A percentile compares a stretch with the other conserved stretches of the same genome.
Conservation (phyloP, 2,113 vertebrate species). For the Embiotoca jacksoni region DNA sequence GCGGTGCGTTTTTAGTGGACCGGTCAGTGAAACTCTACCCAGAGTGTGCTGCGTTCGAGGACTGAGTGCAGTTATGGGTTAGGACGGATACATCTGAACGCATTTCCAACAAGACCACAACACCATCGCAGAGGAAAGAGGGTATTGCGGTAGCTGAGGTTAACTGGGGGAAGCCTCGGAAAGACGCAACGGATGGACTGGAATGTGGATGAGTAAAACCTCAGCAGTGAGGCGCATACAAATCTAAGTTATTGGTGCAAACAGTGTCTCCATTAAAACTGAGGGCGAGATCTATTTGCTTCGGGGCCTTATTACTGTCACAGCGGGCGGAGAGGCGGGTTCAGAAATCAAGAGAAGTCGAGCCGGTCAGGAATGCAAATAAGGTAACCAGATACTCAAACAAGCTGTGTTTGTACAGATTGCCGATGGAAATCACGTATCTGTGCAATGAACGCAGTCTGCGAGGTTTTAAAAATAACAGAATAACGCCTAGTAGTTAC, state of each 20-base stretch:
- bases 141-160: slow-evolving; percentile 25
- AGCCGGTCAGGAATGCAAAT: slow-evolving; percentile 26
- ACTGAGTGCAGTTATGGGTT: slow-evolving; percentile 72
- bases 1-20: slow-evolving; percentile 59
- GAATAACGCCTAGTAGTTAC: neutral
- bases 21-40: slow-evolving; percentile 54
- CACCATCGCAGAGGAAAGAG: slow-evolving; percentile 36
- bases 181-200: slow-evolving; percentile 2
- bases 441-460: no score
- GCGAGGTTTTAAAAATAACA: neutral
- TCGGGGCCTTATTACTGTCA: neutral
- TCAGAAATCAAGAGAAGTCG: neutral
- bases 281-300: neutral
- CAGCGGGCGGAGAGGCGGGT: neutral
- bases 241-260: neutral
- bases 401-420: neutral
- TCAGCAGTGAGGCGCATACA: neutral
- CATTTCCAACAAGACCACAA: slow-evolving; percentile 62
- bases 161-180: slow-evolving; percentile 3
- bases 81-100: slow-evolving; percentile 38
- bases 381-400: slow-evolving; percentile 37
- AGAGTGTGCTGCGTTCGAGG: slow-evolving; percentile 22
- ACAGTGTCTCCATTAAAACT: neutral
- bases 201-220: neutral
- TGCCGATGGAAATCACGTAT: neutral